Conservation (phyloP, 2,797 vertebrate genomes). For the Prunella strophiata region DNA sequence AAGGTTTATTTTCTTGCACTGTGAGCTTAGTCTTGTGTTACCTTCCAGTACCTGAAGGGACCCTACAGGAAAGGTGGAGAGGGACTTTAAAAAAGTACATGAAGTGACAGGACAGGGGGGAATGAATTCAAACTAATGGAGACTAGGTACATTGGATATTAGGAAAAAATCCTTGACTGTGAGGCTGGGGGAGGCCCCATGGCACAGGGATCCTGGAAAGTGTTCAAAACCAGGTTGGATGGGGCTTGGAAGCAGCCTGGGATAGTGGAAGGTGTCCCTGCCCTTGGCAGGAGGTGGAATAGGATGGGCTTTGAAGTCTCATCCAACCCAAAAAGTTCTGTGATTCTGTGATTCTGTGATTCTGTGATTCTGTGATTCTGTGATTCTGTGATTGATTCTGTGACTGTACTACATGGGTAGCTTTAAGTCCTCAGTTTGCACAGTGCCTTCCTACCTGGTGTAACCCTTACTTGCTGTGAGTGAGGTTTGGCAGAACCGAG, state of each 20-base stretch:
- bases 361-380: neutral
- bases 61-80: neutral
- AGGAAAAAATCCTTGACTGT: neutral
- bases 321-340: neutral
- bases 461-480: neutral
- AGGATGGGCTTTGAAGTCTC: neutral
- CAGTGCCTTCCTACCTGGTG: neutral
- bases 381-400: neutral
- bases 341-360: neutral
- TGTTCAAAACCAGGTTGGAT: accelerated
- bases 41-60: neutral
- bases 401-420: accelerated
- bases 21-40: neutral
- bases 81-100: neutral
- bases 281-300: neutral
- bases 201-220: neutral
- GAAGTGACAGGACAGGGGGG: no score
- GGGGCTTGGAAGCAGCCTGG: accelerated
- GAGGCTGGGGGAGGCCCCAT: accelerated
- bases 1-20: neutral
- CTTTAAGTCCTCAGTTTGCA: neutral
- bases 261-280: neutral
- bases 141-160: neutral
- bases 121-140: neutral
- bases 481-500: neutral